Conservation (phyloP, 2,888 invertebrate genomes). For the Prosopocoilus inquinatus region DNA sequence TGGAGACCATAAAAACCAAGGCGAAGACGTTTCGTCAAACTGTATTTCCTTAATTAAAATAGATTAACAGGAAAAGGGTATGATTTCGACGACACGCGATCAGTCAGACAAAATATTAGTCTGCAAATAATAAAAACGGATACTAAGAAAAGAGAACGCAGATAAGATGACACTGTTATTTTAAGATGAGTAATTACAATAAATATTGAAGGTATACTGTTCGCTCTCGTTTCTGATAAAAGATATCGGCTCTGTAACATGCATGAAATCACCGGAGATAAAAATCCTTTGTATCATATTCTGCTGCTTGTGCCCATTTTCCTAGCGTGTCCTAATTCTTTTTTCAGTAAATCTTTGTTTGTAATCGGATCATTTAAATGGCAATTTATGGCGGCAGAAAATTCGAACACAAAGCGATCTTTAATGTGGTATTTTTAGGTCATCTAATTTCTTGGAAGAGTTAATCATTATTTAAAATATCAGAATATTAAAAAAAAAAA, state of each 20-base stretch:
- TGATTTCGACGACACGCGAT: neutral
- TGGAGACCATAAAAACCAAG: neutral
- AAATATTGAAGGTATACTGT: constrained; percentile 27
- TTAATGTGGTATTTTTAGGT: too few relatives aligned
- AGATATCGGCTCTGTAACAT: constrained; percentile 1
- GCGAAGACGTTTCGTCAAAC: neutral
- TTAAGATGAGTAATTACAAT: constrained; percentile 29
- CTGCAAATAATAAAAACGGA: constrained; percentile 9
- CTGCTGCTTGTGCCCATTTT: too few relatives aligned
- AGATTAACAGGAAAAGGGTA: neutral
- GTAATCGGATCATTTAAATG: too few relatives aligned
- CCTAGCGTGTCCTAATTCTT: too few relatives aligned
- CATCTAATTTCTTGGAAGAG: too few relatives aligned
- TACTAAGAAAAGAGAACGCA: constrained; percentile 9
- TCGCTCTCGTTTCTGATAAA: constrained; percentile 20
- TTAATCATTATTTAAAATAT: too few relatives aligned
- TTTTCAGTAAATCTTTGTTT: too few relatives aligned
- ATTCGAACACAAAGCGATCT: too few relatives aligned
- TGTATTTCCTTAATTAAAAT: neutral
- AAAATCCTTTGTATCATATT: constrained; percentile 24
- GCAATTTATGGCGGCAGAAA: too few relatives aligned
- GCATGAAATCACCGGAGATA: constrained; percentile 34
- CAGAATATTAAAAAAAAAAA: too few relatives aligned
- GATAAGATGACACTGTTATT: constrained; percentile 25
- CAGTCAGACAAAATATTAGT: neutral